Percentiles rank a stretch among this genome's conserved stretches.
Evolutionary conservation across 2,113 vertebrate genomes (phyloP).

Genomic region (Muntiacus muntjak): DNA sequence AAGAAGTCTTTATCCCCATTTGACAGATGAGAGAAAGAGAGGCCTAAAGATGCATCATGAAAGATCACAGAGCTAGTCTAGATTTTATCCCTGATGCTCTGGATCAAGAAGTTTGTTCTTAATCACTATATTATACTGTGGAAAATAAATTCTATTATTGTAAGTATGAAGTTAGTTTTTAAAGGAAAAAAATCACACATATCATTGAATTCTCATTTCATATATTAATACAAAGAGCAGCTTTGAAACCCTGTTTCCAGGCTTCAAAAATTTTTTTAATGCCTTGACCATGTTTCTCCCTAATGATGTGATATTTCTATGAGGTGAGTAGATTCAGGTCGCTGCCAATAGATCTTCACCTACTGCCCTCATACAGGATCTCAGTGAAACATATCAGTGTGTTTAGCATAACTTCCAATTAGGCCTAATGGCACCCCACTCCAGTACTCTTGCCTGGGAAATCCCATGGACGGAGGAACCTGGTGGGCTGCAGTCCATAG

Average conservation of each 20-base stretch:
- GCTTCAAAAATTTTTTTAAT: not conserved
- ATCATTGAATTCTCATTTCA: not conserved
- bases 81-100: not conserved
- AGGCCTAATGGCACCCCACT: not conserved
- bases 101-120: not conserved
- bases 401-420: not conserved
- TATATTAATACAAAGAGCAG: not conserved
- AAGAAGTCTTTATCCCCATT: not conserved
- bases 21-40: not conserved
- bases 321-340: not conserved
- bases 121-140: not conserved
- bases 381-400: not conserved
- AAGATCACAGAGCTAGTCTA: not conserved
- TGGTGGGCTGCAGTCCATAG: not conserved
- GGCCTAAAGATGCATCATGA: not conserved
- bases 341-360: not conserved
- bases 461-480: not conserved
- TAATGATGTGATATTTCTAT: not conserved
- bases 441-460: not conserved
- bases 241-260: not conserved
- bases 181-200: not conserved
- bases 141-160: not conserved
- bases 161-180: slow-evolving; percentile 6
- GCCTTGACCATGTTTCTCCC: not conserved
- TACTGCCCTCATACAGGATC: too few relatives aligned